Percentiles rank a stretch among this genome's conserved stretches.
phyloP scores from a whole-genome alignment of 2,888 invertebrate genomes.

The Quadroppia sp. region DNA sequence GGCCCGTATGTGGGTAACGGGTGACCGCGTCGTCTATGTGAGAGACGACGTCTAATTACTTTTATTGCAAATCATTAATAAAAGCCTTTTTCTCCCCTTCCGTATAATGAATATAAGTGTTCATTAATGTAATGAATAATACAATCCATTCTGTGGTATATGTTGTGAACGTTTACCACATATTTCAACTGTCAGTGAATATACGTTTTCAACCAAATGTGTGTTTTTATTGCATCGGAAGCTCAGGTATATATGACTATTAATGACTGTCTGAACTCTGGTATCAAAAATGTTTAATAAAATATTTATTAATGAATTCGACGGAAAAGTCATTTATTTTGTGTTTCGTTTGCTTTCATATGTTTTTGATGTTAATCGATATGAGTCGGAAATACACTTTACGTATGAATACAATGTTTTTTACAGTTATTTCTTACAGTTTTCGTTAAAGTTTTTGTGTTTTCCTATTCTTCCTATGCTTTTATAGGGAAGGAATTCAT shows the following conservation, averaged over 20 bases:
- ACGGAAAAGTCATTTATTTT: too few relatives aligned
- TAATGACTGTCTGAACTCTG: background rate
- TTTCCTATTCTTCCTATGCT: too few relatives aligned
- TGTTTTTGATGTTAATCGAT: too few relatives aligned
- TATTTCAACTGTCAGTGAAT: conserved; percentile 3
- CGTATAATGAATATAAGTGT: background rate
- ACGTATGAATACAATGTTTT: too few relatives aligned
- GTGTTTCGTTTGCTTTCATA: too few relatives aligned
- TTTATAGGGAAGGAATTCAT: too few relatives aligned
- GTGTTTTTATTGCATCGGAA: too few relatives aligned
- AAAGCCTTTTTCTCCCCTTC: background rate
- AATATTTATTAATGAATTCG: too few relatives aligned
- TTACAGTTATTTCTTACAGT: too few relatives aligned
- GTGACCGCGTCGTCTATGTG: background rate
- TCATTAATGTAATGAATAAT: background rate
- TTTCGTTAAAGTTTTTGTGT: too few relatives aligned
- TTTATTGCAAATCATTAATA: background rate
- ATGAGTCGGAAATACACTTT: too few relatives aligned
- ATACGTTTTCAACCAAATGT: too few relatives aligned
- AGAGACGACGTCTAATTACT: conserved; percentile 3
- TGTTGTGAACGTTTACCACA: background rate
- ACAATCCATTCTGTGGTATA: background rate
- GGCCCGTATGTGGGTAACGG: background rate
- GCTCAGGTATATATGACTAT: background rate
- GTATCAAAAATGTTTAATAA: background rate